These are phyloP conservation scores for Pseudococcus longispinus DNA, from an alignment of 2,888 invertebrate genomes.

Conservation along the genomic window DNA sequence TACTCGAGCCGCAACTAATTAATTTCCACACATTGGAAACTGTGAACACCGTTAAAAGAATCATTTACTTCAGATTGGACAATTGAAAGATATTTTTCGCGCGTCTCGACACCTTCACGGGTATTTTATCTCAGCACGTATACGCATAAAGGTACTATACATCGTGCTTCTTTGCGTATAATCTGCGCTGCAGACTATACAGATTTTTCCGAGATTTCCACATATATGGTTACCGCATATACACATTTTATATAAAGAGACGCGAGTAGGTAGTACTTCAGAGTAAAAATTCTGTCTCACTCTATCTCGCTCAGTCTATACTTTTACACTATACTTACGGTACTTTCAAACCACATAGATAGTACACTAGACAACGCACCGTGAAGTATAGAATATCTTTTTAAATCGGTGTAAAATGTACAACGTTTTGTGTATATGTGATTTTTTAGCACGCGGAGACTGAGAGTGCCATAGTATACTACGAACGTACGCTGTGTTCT, in stretches of 20 bases:
- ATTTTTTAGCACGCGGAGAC: conserved; percentile 43
- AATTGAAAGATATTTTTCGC: conserved; percentile 42
- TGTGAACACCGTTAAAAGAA: conserved; percentile 20
- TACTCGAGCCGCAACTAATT: background rate
- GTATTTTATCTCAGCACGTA: conserved; percentile 39
- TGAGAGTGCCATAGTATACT: conserved; percentile 4
- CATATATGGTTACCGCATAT: conserved; percentile 15
- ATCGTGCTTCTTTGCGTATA: conserved; percentile 23
- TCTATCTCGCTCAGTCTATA: background rate
- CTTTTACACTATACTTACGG: background rate
- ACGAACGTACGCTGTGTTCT: background rate
- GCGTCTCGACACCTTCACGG: conserved; percentile 28
- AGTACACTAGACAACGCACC: conserved; percentile 15
- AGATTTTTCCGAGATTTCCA: conserved; percentile 40
- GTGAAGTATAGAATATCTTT: conserved; percentile 37
- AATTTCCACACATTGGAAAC: conserved; percentile 23
- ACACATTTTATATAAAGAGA: background rate
- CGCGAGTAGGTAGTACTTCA: background rate
- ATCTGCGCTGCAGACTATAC: background rate
- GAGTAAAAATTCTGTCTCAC: background rate
- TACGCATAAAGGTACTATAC: background rate
- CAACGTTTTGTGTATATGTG: conserved; percentile 44
- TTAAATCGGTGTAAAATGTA: conserved; percentile 46
- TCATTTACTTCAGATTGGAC: background rate
- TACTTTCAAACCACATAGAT: conserved; percentile 5